Evolutionary conservation across 2,113 vertebrate species (phyloP), one percentile per base, ranked within the genome.

Genomic region (Lepus timidus): DNA sequence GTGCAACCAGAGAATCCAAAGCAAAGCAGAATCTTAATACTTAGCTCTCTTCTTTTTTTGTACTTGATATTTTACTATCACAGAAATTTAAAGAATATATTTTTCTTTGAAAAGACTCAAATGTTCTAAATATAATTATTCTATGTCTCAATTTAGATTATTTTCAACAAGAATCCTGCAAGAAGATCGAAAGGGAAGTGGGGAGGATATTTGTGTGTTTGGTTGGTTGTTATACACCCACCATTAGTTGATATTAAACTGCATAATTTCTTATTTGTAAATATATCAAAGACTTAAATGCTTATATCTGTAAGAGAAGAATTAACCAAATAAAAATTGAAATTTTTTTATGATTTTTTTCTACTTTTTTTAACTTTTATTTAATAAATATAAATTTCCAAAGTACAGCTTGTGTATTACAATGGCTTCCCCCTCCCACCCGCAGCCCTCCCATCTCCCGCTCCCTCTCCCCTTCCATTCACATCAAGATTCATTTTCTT

Each of bases 291-390:
- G 39, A 85, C 6, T 80, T 85, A 73, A 90, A 39, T 10, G 36
- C 90, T 88, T 93, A 9, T 85, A 67, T 96, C 73, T 52, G 61
- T 68, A 44, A 85, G 51, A 95, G 31, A 90, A 95, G 31, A 84
- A 58, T 75, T 51, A 14, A 86, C 25, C 4, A 88, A 75, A 64
- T 25, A 12, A 52, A 75, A 55, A 62, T 71, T 44, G 68, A 61
- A 76, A 94, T 44, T 44, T 44, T 44, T 44, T 44, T 44, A 44
- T 44, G 44, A 39, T 39, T 44, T 44, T 44, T 44, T 44, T 44
- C 44, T 44, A 44, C 33, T 33, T 6, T 44, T 44, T 44, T 44
- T 44, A 44, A 44, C 44, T 44, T 44, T 44, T 44, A 44, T 44
- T 44, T 44, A 44, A 44, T 44, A 44, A 44, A 44, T 44, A 44